Evolutionary conservation across 2,797 vertebrate genomes (phyloP).

Genomic region (Pelodytes ibericus): DNA sequence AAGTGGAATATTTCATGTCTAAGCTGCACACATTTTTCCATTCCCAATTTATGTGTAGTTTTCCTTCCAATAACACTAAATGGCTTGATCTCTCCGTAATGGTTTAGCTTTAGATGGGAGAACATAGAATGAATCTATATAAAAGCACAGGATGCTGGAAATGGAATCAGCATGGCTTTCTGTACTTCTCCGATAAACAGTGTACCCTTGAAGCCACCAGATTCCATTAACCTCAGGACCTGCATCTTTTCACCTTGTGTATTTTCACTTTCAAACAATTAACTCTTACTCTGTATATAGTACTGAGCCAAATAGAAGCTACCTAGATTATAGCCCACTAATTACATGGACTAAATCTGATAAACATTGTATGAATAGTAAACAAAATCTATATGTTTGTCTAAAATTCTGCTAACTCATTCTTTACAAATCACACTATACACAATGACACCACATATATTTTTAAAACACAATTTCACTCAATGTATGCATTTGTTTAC

Average conservation of each 20-base stretch:
- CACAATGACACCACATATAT: no score
- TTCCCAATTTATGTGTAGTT: constrained; percentile 38
- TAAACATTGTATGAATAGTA: no score
- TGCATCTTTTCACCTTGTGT: constrained; percentile 36
- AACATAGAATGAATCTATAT: constrained; percentile 44
- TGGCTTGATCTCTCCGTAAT: constrained; percentile 49
- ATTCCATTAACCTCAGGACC: constrained; percentile 50
- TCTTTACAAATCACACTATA: no score
- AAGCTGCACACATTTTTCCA: constrained; percentile 32
- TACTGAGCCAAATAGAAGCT: background rate
- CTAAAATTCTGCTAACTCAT: no score
- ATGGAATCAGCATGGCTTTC: constrained; percentile 30
- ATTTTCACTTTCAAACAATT: constrained; percentile 20
- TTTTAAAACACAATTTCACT: no score
- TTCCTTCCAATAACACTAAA: constrained; percentile 48
- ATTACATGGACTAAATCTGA: background rate
- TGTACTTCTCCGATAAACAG: constrained; percentile 38
- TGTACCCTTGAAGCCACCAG: constrained; percentile 39
- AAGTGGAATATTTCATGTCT: constrained; percentile 30
- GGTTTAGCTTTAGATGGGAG: constrained; percentile 45
- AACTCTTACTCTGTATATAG: background rate
- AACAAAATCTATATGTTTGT: no score
- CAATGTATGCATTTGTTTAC: no score
- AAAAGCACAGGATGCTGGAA: constrained; percentile 32
- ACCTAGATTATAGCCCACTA: no score